These are phyloP conservation scores for Ptilorrhoa leucosticta DNA, from an alignment of 2,113 vertebrate species.

Conservation along the genomic window DNA sequence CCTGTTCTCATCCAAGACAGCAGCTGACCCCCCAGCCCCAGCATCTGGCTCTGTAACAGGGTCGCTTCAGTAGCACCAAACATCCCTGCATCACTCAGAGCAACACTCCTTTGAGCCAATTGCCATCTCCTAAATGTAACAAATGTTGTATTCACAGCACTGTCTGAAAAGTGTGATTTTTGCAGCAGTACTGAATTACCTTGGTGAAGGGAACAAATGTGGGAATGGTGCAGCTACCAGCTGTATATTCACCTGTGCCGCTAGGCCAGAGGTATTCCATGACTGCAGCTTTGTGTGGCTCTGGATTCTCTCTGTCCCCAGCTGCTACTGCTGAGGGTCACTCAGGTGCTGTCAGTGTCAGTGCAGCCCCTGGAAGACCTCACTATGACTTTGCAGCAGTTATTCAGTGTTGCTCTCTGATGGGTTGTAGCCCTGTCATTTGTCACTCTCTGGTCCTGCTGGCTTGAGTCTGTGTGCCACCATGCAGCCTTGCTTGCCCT, in stretches of 20 bases:
- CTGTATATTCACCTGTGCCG: neutral
- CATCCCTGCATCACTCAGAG: neutral
- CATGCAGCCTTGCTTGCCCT: neutral
- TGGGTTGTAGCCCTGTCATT: neutral
- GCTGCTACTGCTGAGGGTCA: neutral
- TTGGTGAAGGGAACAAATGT: neutral
- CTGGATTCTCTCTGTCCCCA: neutral
- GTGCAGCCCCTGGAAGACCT: neutral
- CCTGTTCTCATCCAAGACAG: neutral
- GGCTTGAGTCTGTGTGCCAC: neutral
- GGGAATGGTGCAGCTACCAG: neutral
- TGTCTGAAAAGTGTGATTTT: neutral
- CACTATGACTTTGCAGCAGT: neutral
- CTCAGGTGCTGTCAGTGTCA: neutral
- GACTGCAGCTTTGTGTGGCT: neutral
- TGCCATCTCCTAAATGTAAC: neutral
- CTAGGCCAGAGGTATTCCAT: neutral
- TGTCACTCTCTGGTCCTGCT: neutral
- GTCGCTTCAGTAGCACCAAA: neutral
- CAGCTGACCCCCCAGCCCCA: neutral
- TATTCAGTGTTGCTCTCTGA: neutral
- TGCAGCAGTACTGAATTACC: neutral
- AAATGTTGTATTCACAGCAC: neutral
- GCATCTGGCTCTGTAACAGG: neutral
- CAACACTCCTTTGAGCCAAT: neutral